These are phyloP conservation scores for Magallana angulata DNA, from an alignment of 1,140 invertebrate genomes.

Conservation along the genomic window DNA sequence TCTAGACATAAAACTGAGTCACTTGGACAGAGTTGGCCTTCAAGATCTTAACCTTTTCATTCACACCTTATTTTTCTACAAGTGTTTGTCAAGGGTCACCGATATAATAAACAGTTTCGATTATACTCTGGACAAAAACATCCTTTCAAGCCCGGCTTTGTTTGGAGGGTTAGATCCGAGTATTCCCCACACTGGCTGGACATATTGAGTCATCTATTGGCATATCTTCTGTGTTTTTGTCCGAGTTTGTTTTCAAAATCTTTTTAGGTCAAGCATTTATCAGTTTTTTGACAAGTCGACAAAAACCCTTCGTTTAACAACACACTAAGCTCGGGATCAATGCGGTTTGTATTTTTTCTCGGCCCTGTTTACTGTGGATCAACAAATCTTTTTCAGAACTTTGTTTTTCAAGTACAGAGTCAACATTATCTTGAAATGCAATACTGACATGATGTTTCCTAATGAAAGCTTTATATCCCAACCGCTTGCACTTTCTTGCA, in stretches of 20 bases:
- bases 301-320: constrained; percentile 19
- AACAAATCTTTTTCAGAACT: constrained; percentile 33
- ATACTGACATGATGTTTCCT: not conserved
- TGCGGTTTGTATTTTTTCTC: not conserved
- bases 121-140: constrained; percentile 3
- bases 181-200: not conserved
- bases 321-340: not conserved
- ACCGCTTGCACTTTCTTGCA: not conserved
- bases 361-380: not conserved
- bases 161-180: not conserved
- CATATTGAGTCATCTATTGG: constrained; percentile 2
- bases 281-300: constrained; percentile 32
- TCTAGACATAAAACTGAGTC: too few relatives aligned
- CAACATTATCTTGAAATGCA: constrained; percentile 12
- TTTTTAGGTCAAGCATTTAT: constrained; percentile 28
- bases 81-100: too few relatives aligned
- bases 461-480: not conserved
- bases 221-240: constrained; percentile 10
- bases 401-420: not conserved
- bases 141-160: not conserved
- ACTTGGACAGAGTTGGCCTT: too few relatives aligned
- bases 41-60: too few relatives aligned
- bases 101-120: too few relatives aligned
- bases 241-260: constrained; percentile 23
- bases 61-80: too few relatives aligned